Evolutionary conservation across 2,113 vertebrate genomes (phyloP), one percentile per base, ranked within the genome.

Genomic region (rabbit (Oryctolagus cuniculus)): DNA sequence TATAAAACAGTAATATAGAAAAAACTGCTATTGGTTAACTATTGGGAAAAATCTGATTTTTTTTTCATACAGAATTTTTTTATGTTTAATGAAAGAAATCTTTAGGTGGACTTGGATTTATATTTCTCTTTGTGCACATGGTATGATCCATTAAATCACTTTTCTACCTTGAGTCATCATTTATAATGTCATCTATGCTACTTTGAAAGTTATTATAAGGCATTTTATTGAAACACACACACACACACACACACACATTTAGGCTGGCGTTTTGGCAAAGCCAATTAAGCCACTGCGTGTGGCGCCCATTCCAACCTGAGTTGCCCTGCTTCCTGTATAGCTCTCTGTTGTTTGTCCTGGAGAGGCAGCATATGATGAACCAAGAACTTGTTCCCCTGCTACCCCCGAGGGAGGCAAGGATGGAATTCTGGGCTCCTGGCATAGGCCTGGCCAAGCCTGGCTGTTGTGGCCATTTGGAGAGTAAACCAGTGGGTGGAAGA

Each of bases 161-260:
- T 79, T 95, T 74, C 24, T 67, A 86, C 4, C 58, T 94, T 25
- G 27, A 64, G 25, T 83, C 3, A 88, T 78, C 19, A 73, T 80
- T 88, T 96, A 58, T 75, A 67, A 8, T 13, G 81, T 36, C 25
- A 0, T 70, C 24, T 94, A 19, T 64, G 21, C 9, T 51, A 27
- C 87, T 75, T 78, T 9, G 13, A 91, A 93, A 84, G n/a, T 34
- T 78, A 9, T 11, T 5, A 83, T 49, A 25, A 11, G 44, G 6
- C 6, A 66, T 96, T 73, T 78, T n/a, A 85, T 34, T 93, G 24
- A 75, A 85, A 89, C 31, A 84, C 51, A 63, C 5, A 29, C 53
- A 84, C 51, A 63, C 5, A 29, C 53, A 31, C 4, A 58, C 17
- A 55, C 16, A 58, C 17, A 58, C 17, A 58, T 58, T 58, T 58